These are phyloP conservation scores for Novumbra hubbsi DNA, from an alignment of 2,797 vertebrate species.

Conservation along the genomic window DNA sequence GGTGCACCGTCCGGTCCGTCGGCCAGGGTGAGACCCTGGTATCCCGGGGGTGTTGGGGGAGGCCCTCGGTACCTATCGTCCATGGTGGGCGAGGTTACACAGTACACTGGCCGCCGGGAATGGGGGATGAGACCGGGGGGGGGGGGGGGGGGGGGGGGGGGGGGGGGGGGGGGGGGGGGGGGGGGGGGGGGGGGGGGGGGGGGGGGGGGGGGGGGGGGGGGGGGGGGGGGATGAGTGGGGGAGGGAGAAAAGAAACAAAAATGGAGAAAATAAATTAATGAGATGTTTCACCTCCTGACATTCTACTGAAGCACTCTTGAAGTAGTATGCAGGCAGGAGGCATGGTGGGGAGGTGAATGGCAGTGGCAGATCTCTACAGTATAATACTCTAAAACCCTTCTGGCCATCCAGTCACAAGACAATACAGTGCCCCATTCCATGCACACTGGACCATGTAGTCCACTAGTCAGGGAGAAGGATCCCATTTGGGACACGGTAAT, in stretches of 20 bases:
- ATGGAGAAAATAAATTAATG: slow-evolving; percentile 71
- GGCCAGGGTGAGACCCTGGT: slow-evolving; percentile 93
- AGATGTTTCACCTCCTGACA: slow-evolving; percentile 69
- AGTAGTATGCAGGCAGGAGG: slow-evolving; percentile 61
- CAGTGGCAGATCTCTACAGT: slow-evolving; percentile 47
- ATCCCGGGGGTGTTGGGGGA: slow-evolving; percentile 95
- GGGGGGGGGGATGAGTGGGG: slow-evolving; percentile 48
- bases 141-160: slow-evolving; percentile 26
- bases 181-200: slow-evolving; percentile 23
- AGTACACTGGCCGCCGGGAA: slow-evolving; percentile 89
- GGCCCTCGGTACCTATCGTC: slow-evolving; percentile 94
- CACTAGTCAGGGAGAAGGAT: not conserved
- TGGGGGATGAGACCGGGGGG: slow-evolving; percentile 60
- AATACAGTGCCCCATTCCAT: not conserved
- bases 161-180: slow-evolving; percentile 63
- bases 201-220: slow-evolving; percentile 59
- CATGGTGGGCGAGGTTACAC: slow-evolving; percentile 95
- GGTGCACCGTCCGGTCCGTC: slow-evolving; percentile 76
- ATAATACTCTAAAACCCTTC: not conserved
- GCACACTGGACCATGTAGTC: not conserved
- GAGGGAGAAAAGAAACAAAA: slow-evolving; percentile 62
- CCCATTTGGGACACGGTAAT: not conserved
- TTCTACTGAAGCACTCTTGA: slow-evolving; percentile 46
- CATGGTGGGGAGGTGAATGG: slow-evolving; percentile 58
- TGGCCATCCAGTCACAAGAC: not conserved